phyloP scores from a whole-genome alignment of 2,113 vertebrate genomes.

The Coturnix japonica region DNA sequence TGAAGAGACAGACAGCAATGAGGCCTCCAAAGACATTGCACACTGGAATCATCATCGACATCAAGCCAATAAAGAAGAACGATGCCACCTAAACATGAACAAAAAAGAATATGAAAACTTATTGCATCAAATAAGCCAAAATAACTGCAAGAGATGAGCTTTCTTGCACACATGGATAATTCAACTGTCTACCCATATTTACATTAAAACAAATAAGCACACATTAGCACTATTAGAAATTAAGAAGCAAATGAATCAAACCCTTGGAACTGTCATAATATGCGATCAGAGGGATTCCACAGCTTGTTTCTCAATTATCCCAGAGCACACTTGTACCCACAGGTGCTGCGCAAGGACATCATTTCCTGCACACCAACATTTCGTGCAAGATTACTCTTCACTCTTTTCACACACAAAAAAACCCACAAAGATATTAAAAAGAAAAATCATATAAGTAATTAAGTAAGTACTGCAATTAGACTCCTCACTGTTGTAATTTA shows the following conservation, averaged over 20 bases:
- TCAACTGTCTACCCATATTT: background rate
- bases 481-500: background rate
- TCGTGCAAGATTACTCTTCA: background rate
- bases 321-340: background rate
- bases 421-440: background rate
- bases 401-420: background rate
- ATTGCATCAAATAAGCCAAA: background rate
- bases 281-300: background rate
- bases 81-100: constrained; percentile 83
- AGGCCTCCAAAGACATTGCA: constrained; percentile 87
- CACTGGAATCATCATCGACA: constrained; percentile 98
- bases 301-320: background rate
- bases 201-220: background rate
- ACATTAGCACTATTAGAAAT: background rate
- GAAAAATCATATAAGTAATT: background rate
- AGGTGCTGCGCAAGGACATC: background rate
- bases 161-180: background rate
- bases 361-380: background rate
- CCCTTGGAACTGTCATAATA: background rate
- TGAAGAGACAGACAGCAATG: constrained; percentile 92
- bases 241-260: background rate
- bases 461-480: background rate
- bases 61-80: constrained; percentile 92
- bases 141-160: background rate
- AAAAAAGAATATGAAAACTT: background rate